Evolutionary conservation across 1,140 invertebrate genomes (phyloP), one percentile per base, ranked within the genome.

Genomic region (Meloidogyne chitwoodi): DNA sequence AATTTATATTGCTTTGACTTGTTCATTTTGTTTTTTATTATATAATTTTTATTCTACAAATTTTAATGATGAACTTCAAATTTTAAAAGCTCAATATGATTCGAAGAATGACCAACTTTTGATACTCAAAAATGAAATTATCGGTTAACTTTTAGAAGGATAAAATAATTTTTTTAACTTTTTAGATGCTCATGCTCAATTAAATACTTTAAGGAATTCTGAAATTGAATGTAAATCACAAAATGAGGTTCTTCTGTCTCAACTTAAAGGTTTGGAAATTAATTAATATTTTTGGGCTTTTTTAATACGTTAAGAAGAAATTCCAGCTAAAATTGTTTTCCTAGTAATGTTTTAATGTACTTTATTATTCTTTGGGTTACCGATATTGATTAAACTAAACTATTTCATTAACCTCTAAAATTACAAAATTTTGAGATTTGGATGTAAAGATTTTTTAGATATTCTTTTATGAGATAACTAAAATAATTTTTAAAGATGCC

Each of bases 211-310:
- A 48, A 61, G 71, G 8, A 73, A 64, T 61, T 56, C 38, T 11
- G 71, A 73, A 38, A 31, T 61, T 64, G 41, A 64, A 24, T 73
- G 71, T 34, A 61, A 73, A 73, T 73, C 71, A 31, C 41, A 64
- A 61, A 61, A 63, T n/a, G 56, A 24, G 3, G 56, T 38, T 26
- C 27, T 73, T 27, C 16, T 41, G n/a, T 22, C 31, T 12, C 61
- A 73, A 31, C 14, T 73, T 24, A 31, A 61, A 26, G 24, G 71
- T 73, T 56, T 56, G 5, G 5, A n/a, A 8, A n/a, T n/a, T n/a
- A n/a, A n/a, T n/a, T n/a, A 19, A 48, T 19, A 19, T n/a, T n/a
- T n/a, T 6, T n/a, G 6, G 10, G 6, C 4, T 56, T 56, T 56
- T 56, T 2, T 1, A 44, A 44, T 10, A 14, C 2, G 38, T 12